Base-by-base conservation (phyloP, 2,888 invertebrate species). In the Lamellibrachia satsuma region DNA sequence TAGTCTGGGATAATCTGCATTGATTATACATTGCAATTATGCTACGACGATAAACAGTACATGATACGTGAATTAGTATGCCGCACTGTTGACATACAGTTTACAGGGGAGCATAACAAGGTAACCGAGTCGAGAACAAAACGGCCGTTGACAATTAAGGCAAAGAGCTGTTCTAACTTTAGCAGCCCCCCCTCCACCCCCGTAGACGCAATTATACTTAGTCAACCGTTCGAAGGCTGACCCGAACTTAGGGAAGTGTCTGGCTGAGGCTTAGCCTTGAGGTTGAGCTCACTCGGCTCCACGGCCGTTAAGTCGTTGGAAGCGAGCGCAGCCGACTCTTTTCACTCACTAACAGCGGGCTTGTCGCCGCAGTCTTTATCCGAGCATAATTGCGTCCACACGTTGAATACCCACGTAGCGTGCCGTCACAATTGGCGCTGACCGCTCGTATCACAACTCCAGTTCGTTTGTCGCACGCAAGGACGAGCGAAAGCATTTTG, bases 11-110 rank as follows among this genome's bases (percentile, higher is more conserved):
- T 75, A 75, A 75, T 75, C 22, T n/a, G 75, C 75, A 75, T 75
- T 75, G 75, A 75, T 75, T 75, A n/a, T 75, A 75, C 75, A 75
- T 75, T 75, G 4, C 75, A 75, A 75, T 75, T 75, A 75, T 75
- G 4, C 75, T 22, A 75, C 22, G 75, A n/a, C 75, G 75, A 75
- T 15, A 75, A 75, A 75, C 75, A 75, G 75, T 75, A 75, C 75
- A 75, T 15, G 75, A 75, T 75, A 75, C 75, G 22, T 3, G 75
- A 75, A 22, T 15, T n/a, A 75, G 75, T 75, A 2, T 75, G 75
- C n/a, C 22, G n/a, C 0, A 22, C 6, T n/a, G 11, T 75, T 75
- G 57, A 57, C 57, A 57, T 0, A 57, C 3, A 11, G 57, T 15
- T 22, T 75, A n/a, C 75, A 75, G 75, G 6, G 75, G 6, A 75